Conservation (phyloP, 2,888 invertebrate genomes). For the Seladonia tumulorum region DNA sequence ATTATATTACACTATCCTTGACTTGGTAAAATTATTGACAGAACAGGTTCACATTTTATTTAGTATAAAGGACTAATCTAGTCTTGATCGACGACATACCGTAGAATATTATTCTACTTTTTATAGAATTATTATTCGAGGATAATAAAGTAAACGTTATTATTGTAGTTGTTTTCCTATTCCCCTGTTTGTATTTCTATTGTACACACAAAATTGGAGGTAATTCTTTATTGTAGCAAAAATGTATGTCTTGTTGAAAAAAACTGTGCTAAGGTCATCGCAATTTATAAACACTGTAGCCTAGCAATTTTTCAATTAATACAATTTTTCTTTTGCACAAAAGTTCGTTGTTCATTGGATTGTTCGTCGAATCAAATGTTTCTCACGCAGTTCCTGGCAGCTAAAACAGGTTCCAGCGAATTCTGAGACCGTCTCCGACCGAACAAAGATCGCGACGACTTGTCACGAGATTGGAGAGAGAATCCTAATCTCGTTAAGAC, state of each 20-base stretch:
- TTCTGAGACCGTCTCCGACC: background rate
- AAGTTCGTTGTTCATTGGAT: background rate
- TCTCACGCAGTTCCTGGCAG: background rate
- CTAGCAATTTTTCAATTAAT: background rate
- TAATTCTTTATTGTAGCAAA: too few species aligned
- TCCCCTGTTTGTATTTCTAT: too few species aligned
- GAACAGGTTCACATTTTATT: too few species aligned
- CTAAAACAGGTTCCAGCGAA: background rate
- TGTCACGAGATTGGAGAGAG: background rate
- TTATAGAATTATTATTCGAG: too few species aligned
- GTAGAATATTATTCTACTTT: too few species aligned
- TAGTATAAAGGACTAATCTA: too few species aligned
- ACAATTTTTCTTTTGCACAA: background rate
- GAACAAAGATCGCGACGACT: background rate
- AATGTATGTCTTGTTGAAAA: background rate
- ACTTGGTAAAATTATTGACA: too few species aligned
- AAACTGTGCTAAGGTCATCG: background rate
- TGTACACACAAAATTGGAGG: too few species aligned
- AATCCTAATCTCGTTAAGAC: conserved; percentile 22
- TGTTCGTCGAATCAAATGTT: background rate
- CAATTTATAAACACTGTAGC: background rate
- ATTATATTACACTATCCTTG: too few species aligned
- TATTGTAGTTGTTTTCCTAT: too few species aligned
- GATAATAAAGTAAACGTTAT: too few species aligned
- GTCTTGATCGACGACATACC: too few species aligned